Evolutionary conservation across 2,113 vertebrate species (phyloP).

Genomic region (Periophthalmodon schlosseri): DNA sequence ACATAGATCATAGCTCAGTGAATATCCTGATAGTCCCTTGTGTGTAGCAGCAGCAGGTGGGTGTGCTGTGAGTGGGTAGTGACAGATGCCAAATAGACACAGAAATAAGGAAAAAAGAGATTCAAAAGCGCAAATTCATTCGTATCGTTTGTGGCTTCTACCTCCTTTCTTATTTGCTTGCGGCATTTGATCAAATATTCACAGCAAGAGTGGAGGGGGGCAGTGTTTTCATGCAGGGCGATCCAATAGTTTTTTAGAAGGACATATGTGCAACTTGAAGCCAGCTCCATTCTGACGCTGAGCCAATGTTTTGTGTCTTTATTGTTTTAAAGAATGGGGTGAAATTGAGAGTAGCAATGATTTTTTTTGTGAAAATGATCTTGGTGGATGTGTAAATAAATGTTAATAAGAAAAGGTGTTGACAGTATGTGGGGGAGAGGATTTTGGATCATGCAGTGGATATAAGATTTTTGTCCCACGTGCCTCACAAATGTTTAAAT

Average conservation of each 20-base stretch:
- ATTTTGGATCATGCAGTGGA: background rate
- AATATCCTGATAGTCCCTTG: background rate
- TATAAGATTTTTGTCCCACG: background rate
- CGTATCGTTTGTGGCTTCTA: background rate
- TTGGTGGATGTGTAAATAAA: background rate
- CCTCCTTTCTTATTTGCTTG: constrained; percentile 6
- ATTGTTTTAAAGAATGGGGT: constrained; percentile 6
- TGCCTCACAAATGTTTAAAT: background rate
- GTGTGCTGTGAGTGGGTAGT: constrained; percentile 8
- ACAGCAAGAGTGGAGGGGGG: background rate
- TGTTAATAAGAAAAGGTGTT: background rate
- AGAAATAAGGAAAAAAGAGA: background rate
- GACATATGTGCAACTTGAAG: constrained; percentile 1
- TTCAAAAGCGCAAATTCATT: constrained; percentile 9
- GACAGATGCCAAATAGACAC: background rate
- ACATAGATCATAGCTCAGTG: background rate
- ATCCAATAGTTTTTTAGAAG: background rate
- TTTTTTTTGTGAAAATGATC: constrained; percentile 2
- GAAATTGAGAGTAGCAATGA: background rate
- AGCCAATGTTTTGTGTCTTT: constrained; percentile 2
- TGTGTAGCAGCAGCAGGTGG: background rate
- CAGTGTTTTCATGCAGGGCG: background rate
- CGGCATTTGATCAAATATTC: constrained; percentile 16
- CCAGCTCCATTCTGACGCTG: background rate
- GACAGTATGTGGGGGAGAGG: background rate